Evolutionary conservation across 2,797 vertebrate species (phyloP), one percentile per base, ranked within the genome.

Genomic region (Halcyon badia): DNA sequence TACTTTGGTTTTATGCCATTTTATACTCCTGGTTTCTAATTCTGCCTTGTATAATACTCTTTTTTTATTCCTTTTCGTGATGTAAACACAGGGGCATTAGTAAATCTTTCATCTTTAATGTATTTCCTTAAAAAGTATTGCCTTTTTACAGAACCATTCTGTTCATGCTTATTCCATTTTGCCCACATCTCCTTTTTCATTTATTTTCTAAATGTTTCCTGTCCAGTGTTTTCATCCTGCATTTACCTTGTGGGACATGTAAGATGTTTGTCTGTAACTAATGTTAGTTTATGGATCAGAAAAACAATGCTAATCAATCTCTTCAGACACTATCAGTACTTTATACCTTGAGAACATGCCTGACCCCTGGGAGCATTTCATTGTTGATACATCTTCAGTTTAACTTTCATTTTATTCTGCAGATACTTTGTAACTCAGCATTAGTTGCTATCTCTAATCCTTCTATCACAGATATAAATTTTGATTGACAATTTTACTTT

Each of bases 401-500:
- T 76, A 86, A 79, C 56, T 96, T 79, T 85, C 52, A 42, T 94
- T 97, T 94, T 95, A 76, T 94, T 97, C 83, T 81, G 41, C 56
- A 76, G 76, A 58, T 96, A 84, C 65, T 85, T 82, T 97, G 88
- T 90, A 84, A 83, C 71, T 78, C 41, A 11, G 10, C 37, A 11
- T 81, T 65, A 92, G 48, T 91, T 93, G 52, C 65, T 94, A 51
- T 44, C 77, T 97, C 49, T 93, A 91, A 96, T 96, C 91, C 81
- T 95, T 93, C 91, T 97, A 52, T 94, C 92, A 94, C 76, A 57
- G 28, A 79, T 96, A 86, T 26, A 91, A 90, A 82, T 96, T 96
- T 97, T 95, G 92, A 96, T 93, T 97, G 97, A 97, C 94, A 97
- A 96, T 97, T 98, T 97, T 97, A 84, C 94, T 92, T 98, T 97